These are phyloP conservation scores for Hestina assimilis DNA, from an alignment of 1,140 invertebrate genomes.

Conservation along the genomic window DNA sequence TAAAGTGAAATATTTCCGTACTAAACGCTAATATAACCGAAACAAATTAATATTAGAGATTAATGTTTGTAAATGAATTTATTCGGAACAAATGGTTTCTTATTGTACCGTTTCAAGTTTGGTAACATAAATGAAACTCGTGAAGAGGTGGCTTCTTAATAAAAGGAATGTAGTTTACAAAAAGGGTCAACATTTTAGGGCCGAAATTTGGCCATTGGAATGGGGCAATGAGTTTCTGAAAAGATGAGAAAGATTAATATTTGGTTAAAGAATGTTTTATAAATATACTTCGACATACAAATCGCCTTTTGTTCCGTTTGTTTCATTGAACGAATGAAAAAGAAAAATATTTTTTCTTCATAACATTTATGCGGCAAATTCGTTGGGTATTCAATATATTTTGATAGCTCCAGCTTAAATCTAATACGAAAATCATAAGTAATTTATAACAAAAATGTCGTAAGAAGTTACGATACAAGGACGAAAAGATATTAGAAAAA, in stretches of 20 bases:
- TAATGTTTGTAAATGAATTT: constrained; percentile 28
- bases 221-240: not conserved
- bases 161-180: constrained; percentile 39
- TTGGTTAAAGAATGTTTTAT: not conserved
- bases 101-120: constrained; percentile 45
- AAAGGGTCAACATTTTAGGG: constrained; percentile 36
- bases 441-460: too few relatives aligned
- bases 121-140: constrained; percentile 49
- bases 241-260: not conserved
- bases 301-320: too few relatives aligned
- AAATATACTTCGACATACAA: not conserved
- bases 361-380: too few relatives aligned
- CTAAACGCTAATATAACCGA: not conserved
- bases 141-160: constrained; percentile 45
- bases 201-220: not conserved
- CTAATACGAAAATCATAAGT: too few relatives aligned
- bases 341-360: too few relatives aligned
- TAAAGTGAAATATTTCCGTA: not conserved
- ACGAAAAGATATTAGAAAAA: constrained; percentile 6
- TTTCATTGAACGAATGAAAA: too few relatives aligned
- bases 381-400: too few relatives aligned
- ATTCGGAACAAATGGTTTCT: constrained; percentile 40
- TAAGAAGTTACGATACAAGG: too few relatives aligned
- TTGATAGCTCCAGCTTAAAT: too few relatives aligned
- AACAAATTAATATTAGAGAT: constrained; percentile 1